Evolutionary conservation across 1,140 invertebrate genomes (phyloP), one percentile per base, ranked within the genome.

Genomic region (Monomorium pharaonis): DNA sequence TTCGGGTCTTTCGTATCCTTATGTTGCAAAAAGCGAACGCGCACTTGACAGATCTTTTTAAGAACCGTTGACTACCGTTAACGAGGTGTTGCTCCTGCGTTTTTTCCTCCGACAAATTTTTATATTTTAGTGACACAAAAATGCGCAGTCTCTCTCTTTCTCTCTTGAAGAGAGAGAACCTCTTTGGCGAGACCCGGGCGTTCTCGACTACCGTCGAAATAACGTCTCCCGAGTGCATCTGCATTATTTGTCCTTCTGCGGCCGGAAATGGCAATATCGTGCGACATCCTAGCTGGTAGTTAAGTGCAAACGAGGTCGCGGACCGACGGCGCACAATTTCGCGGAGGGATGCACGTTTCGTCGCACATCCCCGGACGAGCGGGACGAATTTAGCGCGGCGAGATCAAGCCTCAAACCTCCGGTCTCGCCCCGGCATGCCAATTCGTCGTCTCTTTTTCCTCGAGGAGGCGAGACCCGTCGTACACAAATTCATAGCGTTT

Each of bases 241-340:
- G 42, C 42, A 72, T 89, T 90, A 85, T 89, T 90, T 90, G 80
- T 90, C 85, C 89, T 90, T 76, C 75, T 37, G 33, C 80, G 63
- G 76, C 62, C 51, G 63, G 80, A 77, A 72, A 69, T 65, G 30
- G 88, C 77, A 89, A 89, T 89, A 89, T 89, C 87, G 42, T 56
- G 85, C 87, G 51, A 89, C 70, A 84, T 89, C 54, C 74, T 69
- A 54, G 69, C 60, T 42, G 58, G 84, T 80, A 89, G 88, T 89
- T 89, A 89, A 84, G 67, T 58, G 87, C 44, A 84, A 89, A 89
- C 85, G 78, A 84, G 88, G 75, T 89, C 70, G 70, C 56, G 65
- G 84, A 56, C 44, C 18, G 27, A 42, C 54, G 30, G 70, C 47
- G 54, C 76, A 76, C 83, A 89, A 89, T 89, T 89, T 89, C 56